A percentile compares a stretch with the other conserved stretches of the same genome.
These are phyloP conservation scores for Catharus bicknelli DNA, from an alignment of 2,113 vertebrate genomes.

Conservation along the genomic window DNA sequence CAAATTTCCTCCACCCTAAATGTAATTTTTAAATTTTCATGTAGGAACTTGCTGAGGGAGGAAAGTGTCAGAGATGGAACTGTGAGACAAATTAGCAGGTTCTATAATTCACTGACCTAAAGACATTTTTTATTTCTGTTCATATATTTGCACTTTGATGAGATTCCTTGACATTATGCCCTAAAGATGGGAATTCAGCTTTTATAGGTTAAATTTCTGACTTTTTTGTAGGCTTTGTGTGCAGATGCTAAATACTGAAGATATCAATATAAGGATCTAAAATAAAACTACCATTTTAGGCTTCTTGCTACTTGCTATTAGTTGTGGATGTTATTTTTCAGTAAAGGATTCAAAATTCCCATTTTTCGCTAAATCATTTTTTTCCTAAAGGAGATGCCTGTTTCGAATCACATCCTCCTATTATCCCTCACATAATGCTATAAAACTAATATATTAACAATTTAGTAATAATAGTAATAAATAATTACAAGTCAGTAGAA, in stretches of 20 bases:
- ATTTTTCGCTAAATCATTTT: background rate
- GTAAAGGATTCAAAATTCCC: background rate
- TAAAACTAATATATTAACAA: background rate
- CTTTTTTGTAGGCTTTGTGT: background rate
- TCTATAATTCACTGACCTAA: background rate
- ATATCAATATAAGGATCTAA: background rate
- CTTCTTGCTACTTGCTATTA: background rate
- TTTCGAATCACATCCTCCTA: background rate
- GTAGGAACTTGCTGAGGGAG: background rate
- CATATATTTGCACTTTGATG: background rate
- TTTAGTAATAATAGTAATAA: background rate
- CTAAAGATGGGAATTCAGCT: background rate
- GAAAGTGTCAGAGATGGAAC: background rate
- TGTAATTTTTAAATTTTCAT: background rate
- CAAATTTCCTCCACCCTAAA: background rate
- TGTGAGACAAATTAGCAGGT: background rate
- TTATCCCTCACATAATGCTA: background rate
- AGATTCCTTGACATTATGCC: background rate
- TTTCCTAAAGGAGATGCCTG: background rate
- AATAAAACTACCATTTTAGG: background rate
- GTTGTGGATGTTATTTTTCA: background rate
- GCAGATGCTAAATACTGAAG: background rate
- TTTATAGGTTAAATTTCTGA: background rate
- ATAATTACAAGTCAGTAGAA: background rate
- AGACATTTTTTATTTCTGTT: background rate